These are phyloP conservation scores for Aegypius monachus DNA, from an alignment of 2,113 vertebrate genomes.

Conservation along the genomic window DNA sequence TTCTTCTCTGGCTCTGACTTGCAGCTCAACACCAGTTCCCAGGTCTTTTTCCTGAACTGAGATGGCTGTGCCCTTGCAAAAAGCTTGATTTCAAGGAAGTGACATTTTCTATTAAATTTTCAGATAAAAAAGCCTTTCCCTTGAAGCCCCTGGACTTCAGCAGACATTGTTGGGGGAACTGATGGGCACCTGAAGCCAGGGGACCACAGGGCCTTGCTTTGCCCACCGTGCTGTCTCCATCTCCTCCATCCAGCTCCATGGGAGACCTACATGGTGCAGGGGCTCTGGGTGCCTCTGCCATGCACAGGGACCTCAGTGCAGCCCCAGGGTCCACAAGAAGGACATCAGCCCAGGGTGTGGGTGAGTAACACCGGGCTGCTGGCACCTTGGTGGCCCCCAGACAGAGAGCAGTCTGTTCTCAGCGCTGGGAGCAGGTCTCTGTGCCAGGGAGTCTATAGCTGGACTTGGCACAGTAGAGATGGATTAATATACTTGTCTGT, in stretches of 20 bases:
- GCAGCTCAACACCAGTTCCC: background rate
- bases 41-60: background rate
- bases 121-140: background rate
- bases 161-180: background rate
- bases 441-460: background rate
- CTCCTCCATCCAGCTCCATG: background rate
- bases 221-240: background rate
- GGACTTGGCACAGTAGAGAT: background rate
- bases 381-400: background rate
- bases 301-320: background rate
- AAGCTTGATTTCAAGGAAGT: background rate
- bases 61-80: background rate
- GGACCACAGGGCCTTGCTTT: background rate
- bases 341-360: background rate
- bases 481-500: background rate
- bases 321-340: background rate
- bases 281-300: background rate
- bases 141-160: background rate
- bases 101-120: background rate
- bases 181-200: background rate
- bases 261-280: background rate
- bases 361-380: background rate
- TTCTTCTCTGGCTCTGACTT: background rate
- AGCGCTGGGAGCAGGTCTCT: background rate
- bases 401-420: fast-evolving